These are phyloP conservation scores for Macrotis lagotis DNA, from an alignment of 2,113 vertebrate genomes.

Conservation along the genomic window DNA sequence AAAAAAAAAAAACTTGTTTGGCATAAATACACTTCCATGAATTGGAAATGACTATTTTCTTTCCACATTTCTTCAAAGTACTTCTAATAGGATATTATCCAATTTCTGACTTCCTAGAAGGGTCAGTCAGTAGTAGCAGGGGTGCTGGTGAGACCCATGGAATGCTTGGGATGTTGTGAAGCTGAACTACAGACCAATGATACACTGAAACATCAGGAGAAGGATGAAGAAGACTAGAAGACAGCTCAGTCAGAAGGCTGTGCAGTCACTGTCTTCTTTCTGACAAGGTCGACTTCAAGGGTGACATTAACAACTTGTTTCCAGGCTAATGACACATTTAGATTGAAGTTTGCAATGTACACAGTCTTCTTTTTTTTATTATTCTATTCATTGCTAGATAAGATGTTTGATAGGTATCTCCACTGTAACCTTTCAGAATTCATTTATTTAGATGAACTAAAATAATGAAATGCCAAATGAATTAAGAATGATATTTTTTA, in stretches of 20 bases:
- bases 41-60: neutral
- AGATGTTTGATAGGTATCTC: conserved; percentile 79
- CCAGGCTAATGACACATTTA: conserved; percentile 81
- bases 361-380: conserved; percentile 67
- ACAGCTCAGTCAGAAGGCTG: conserved; percentile 64
- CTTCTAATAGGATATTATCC: neutral
- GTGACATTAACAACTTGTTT: conserved; percentile 79
- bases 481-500: conserved; percentile 85
- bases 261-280: conserved; percentile 68
- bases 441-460: conserved; percentile 83
- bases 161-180: conserved; percentile 48
- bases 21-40: neutral
- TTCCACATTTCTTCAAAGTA: conserved; percentile 21
- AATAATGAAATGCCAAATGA: conserved; percentile 85
- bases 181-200: conserved; percentile 52
- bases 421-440: conserved; percentile 83
- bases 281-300: conserved; percentile 79
- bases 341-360: conserved; percentile 77
- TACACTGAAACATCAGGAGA: conserved; percentile 53
- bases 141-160: neutral
- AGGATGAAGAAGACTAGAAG: conserved; percentile 42
- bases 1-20: neutral
- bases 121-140: neutral
- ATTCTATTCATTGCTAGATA: conserved; percentile 77
- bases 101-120: neutral